Evolutionary conservation across 2,797 vertebrate species (phyloP), one percentile per base, ranked within the genome.

Genomic region (Apogon talboti): DNA sequence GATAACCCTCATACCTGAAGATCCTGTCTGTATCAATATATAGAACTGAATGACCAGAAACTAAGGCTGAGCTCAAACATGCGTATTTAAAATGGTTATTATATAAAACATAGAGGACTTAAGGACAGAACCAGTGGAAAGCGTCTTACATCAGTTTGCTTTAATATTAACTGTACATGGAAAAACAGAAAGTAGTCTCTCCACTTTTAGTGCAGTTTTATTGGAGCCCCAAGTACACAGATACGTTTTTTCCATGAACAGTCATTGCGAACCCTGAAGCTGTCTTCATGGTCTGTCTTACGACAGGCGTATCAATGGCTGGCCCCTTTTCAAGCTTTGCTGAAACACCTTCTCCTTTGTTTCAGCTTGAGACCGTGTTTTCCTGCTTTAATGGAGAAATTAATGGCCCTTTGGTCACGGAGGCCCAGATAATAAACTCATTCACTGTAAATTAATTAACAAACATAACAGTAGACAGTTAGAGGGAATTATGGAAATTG

Each of bases 381-480:
- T 63, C 42, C 46, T 41, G 14, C 53, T 71, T 76, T 59, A 79
- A 72, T 66, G 37, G 38, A 40, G 7, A 70, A 74, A 76, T 76
- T 2, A 81, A 72, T 66, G 57, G 37, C 54, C 49, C 53, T 74
- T 71, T 59, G 50, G 69, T 76, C 65, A 59, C 4, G 4, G 14
- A 70, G 42, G 47, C 62, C 12, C 45, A 54, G 58, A 79, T 80
- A 76, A 80, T 82, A 54, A 78, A 48, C 57, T 76, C 41, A 58
- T 74, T 78, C 51, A 53, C 47, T 63, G 38, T 64, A 79, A 76
- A 58, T 79, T 52, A 67, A 82, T 82, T 83, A 81, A 52, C 56
- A 81, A 73, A 69, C 64, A 66, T 38, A 72, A 78, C 60, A 78
- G 59, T 46, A 56, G 21, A 56, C 52, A 66, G 42, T 83, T 74